A percentile compares a stretch with the other conserved stretches of the same genome.
These are phyloP conservation scores for Cyanoliseus patagonus DNA, from an alignment of 2,113 vertebrate species.

Conservation along the genomic window DNA sequence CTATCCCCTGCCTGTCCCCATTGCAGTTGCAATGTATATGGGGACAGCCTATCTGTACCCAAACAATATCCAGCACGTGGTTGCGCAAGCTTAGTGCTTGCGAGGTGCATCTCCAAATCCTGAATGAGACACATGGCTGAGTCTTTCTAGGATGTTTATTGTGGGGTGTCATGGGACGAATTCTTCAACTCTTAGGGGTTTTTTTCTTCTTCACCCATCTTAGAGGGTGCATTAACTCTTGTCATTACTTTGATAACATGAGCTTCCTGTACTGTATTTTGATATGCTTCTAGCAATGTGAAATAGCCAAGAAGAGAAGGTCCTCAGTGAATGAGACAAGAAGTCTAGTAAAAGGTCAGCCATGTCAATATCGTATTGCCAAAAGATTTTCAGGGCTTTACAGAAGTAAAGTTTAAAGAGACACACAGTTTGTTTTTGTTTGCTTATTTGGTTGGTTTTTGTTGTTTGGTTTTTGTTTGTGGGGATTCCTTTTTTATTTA, in stretches of 20 bases:
- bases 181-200: not conserved
- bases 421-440: not conserved
- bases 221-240: not conserved
- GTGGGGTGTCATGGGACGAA: not conserved
- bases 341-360: not conserved
- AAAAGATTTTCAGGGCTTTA: not conserved
- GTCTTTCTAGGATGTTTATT: not conserved
- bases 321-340: not conserved
- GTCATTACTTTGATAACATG: not conserved
- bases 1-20: not conserved
- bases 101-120: not conserved
- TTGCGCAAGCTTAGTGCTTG: not conserved
- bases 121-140: not conserved
- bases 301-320: not conserved
- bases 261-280: not conserved
- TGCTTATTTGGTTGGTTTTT: not conserved
- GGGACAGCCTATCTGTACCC: not conserved
- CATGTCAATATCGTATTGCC: not conserved
- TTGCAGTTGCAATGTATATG: not conserved
- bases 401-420: not conserved
- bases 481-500: too few relatives aligned
- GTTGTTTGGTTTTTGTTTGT: not conserved
- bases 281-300: not conserved
- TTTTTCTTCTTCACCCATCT: not conserved
- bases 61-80: rapidly evolving